Conservation (phyloP, 2,888 invertebrate species). For the Drosophila anceps region DNA sequence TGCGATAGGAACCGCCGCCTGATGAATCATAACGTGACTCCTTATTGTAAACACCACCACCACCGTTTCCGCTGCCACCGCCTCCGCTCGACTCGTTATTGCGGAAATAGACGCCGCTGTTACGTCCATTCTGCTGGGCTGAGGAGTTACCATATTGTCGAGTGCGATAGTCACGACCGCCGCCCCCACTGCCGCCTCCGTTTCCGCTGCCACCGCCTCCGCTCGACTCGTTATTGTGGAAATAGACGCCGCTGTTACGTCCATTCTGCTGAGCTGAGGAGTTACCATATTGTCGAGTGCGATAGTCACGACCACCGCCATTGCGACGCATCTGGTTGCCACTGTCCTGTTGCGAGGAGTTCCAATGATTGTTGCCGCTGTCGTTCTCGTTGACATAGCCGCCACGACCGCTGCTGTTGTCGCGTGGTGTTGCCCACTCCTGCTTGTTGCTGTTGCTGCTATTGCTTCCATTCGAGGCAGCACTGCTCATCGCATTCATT, state of each 20-base stretch:
- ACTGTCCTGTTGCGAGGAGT: slow-evolving; percentile 58
- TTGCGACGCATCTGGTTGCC: slow-evolving; percentile 69
- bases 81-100: slow-evolving; percentile 82
- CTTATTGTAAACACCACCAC: slow-evolving; percentile 69
- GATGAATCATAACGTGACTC: slow-evolving; percentile 79
- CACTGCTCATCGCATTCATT: slow-evolving; percentile 75
- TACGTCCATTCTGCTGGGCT: slow-evolving; percentile 75
- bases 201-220: slow-evolving; percentile 73
- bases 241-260: slow-evolving; percentile 80
- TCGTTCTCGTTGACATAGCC: slow-evolving; percentile 50
- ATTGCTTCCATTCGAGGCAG: slow-evolving; percentile 62
- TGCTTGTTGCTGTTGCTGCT: slow-evolving; percentile 65
- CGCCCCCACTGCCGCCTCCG: slow-evolving; percentile 71
- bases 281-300: slow-evolving; percentile 76
- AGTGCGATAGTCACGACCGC: slow-evolving; percentile 70
- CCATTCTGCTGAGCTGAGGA: slow-evolving; percentile 77
- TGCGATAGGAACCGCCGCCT: slow-evolving; percentile 75
- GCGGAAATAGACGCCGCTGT: slow-evolving; percentile 83
- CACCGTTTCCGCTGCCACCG: slow-evolving; percentile 55
- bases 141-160: slow-evolving; percentile 79
- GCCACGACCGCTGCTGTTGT: slow-evolving; percentile 60
- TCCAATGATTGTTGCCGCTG: slow-evolving; percentile 66
- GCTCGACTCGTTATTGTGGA: slow-evolving; percentile 83
- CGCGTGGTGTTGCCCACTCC: slow-evolving; percentile 68
- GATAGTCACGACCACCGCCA: slow-evolving; percentile 68